Evolutionary conservation across 2,113 vertebrate species (phyloP).

Genomic region (Etheostoma spectabile): DNA sequence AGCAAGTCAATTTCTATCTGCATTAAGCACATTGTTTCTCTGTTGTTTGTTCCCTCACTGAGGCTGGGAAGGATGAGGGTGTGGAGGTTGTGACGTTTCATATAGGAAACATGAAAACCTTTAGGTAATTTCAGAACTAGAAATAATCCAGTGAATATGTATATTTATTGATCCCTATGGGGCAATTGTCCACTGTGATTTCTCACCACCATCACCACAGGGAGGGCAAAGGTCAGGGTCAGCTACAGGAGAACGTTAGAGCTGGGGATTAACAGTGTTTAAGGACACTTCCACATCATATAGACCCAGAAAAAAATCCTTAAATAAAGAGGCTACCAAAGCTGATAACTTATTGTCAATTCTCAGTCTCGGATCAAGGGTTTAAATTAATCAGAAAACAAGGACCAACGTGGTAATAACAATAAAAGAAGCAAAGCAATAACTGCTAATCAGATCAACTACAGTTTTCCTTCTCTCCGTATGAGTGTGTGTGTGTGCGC

Average conservation of each 20-base stretch:
- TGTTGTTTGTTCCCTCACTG: neutral
- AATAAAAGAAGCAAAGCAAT: neutral
- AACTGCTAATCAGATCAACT: neutral
- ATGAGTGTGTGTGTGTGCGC: conserved; percentile 10
- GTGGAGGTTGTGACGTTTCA: neutral
- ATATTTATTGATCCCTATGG: conserved; percentile 1
- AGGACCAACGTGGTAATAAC: neutral
- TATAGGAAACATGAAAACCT: neutral
- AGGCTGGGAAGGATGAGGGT: neutral
- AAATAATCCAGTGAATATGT: neutral
- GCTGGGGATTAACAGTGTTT: neutral
- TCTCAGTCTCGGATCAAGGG: neutral
- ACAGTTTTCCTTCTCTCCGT: neutral
- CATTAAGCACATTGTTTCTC: conserved; percentile 24
- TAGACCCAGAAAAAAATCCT: neutral
- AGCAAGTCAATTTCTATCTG: conserved; percentile 29
- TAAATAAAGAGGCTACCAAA: neutral
- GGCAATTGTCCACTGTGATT: neutral
- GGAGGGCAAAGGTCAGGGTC: conserved; percentile 31
- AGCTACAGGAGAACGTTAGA: neutral
- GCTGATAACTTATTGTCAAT: neutral
- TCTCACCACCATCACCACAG: neutral
- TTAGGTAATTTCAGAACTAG: neutral
- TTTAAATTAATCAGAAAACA: neutral
- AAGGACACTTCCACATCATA: neutral